phyloP scores from a whole-genome alignment of 2,113 vertebrate genomes.

The Vidua chalybeata region DNA sequence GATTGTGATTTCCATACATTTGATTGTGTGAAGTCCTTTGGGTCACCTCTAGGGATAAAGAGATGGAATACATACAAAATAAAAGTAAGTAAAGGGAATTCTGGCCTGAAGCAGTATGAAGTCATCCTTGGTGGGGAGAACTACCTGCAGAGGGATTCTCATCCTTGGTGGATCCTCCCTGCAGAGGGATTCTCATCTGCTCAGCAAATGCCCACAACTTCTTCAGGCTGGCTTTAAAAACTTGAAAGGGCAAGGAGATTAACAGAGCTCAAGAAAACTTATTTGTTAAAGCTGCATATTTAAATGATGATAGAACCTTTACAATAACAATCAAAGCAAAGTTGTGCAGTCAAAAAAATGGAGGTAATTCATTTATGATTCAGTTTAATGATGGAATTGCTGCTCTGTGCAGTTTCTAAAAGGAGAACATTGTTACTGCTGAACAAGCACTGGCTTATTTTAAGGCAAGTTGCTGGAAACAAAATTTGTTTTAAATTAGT shows the following conservation, averaged over 20 bases:
- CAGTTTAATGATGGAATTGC: conserved; percentile 17
- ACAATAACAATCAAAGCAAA: background rate
- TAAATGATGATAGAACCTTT: background rate
- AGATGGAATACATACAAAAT: background rate
- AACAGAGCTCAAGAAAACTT: background rate
- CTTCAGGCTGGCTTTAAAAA: background rate
- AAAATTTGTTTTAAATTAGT: conserved; percentile 5
- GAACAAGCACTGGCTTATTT: conserved; percentile 1
- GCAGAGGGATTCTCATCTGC: background rate
- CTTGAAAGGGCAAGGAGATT: background rate
- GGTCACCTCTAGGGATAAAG: background rate
- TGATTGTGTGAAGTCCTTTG: background rate
- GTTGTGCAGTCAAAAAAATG: background rate
- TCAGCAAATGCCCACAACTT: background rate
- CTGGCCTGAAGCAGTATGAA: background rate
- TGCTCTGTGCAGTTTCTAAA: conserved; percentile 19
- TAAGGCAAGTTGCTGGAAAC: conserved; percentile 7
- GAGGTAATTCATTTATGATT: conserved; percentile 23
- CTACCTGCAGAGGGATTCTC: background rate
- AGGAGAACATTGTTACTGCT: background rate
- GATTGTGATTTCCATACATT: background rate
- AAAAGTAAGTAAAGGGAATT: background rate
- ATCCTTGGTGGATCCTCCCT: no score
- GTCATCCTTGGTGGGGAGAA: background rate
- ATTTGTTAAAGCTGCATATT: background rate